These are phyloP conservation scores for Hydropsyche betteni DNA, from an alignment of 2,888 invertebrate species.

Conservation along the genomic window DNA sequence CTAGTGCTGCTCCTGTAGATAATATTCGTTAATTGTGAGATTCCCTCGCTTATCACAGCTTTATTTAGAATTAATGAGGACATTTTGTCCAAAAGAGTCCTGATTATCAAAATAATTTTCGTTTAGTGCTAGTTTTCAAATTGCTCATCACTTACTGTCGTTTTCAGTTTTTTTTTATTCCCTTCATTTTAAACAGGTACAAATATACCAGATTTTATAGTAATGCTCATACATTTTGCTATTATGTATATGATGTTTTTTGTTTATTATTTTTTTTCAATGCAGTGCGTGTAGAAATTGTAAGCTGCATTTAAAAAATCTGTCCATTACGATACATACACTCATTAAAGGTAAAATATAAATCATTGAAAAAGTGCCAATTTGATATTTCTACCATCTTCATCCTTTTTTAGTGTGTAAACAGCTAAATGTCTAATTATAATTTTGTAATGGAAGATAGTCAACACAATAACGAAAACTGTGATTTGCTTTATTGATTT, in stretches of 20 bases:
- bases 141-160: conserved; percentile 34
- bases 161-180: conserved; percentile 6
- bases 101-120: conserved; percentile 17
- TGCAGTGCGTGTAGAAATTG: too few relatives aligned
- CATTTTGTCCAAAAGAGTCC: conserved; percentile 7
- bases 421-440: conserved; percentile 15
- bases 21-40: conserved; percentile 35
- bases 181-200: background rate
- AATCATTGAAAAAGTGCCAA: conserved; percentile 50
- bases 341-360: conserved; percentile 42
- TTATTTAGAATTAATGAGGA: conserved; percentile 29
- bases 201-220: too few relatives aligned
- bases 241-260: conserved; percentile 42
- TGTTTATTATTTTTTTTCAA: conserved; percentile 39
- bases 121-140: conserved; percentile 30
- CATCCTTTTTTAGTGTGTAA: conserved; percentile 28
- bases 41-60: conserved; percentile 37
- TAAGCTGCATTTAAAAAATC: conserved; percentile 34
- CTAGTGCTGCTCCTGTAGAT: conserved; percentile 49
- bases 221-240: background rate
- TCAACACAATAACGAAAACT: conserved; percentile 45
- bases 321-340: conserved; percentile 46
- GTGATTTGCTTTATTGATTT: conserved; percentile 49
- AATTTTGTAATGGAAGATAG: conserved; percentile 45
- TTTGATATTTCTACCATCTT: conserved; percentile 45